Evolutionary conservation across 1,140 invertebrate genomes (phyloP), one percentile per base, ranked within the genome.

Genomic region (Varroa destructor): DNA sequence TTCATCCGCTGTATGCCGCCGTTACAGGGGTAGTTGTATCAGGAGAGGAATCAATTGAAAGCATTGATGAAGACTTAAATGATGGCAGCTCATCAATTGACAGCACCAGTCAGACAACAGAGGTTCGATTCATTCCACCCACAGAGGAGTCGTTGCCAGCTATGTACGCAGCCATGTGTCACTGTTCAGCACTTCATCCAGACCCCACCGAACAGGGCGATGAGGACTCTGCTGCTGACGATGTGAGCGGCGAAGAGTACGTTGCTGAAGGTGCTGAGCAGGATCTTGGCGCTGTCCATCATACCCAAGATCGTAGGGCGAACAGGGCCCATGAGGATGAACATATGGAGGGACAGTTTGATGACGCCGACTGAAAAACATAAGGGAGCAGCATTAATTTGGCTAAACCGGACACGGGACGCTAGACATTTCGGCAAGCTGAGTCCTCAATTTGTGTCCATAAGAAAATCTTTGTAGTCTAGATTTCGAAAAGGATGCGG

Each of bases 171-270:
- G 85, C 86, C n/a, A 84, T 89, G 81, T 84, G 80, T 74, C 79
- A 84, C 43, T 88, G 87, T 76, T 87, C 88, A 78, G 83, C 84
- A 43, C 79, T 87, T 43, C 84, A 87, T 80, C 86, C 86, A 43
- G 85, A 86, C 78, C 61, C 61, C 2, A 43, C 10, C 46, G 40
- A 40, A 37, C 40, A 67, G 12, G 46, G 46, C 46, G 46, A 51
- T 51, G 46, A 51, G 8, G 46, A 8, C 4, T 67, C 61, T 25
- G 61, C 14, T 5, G 61, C 14, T 67, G 61, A 37, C 40, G 61
- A 67, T 46, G 61, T 36, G 2, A 37, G 12, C 40, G 61, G 37
- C 40, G 61, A 67, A 14, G 61, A 67, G 37, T 67, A 67, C 37
- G 37, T 36, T 37, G 36, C 40, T 14, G 14, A 67, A 40, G 61